phyloP scores from a whole-genome alignment of 2,888 invertebrate species.

The Caenorhabditis sinica region DNA sequence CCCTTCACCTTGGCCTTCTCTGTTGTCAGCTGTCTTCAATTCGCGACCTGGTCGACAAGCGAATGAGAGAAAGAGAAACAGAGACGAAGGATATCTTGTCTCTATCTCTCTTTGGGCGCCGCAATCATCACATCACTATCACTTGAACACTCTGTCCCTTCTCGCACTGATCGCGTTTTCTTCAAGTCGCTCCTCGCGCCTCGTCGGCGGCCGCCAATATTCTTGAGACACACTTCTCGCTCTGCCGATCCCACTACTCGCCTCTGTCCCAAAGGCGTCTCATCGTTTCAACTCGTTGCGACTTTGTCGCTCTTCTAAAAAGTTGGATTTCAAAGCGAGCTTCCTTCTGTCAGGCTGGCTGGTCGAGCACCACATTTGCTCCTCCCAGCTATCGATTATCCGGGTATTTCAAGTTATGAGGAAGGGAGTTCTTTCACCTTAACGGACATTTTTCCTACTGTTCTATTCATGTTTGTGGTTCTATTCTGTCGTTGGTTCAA shows the following conservation, averaged over 20 bases:
- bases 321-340: constrained; percentile 37
- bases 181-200: constrained; percentile 61
- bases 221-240: constrained; percentile 53
- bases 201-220: constrained; percentile 58
- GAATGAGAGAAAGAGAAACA: constrained; percentile 21
- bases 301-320: constrained; percentile 34
- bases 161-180: constrained; percentile 60
- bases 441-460: constrained; percentile 59
- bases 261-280: constrained; percentile 22
- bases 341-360: constrained; percentile 55
- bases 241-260: constrained; percentile 36
- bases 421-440: constrained; percentile 16
- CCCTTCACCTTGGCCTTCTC: constrained; percentile 39
- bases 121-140: constrained; percentile 61
- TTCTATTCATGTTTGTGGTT: constrained; percentile 63
- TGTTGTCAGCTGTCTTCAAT: constrained; percentile 61
- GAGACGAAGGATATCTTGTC: constrained; percentile 34
- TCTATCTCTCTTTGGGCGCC: constrained; percentile 40
- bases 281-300: constrained; percentile 46
- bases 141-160: constrained; percentile 60
- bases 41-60: constrained; percentile 43
- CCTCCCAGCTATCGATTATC: constrained; percentile 54
- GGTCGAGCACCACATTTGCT: constrained; percentile 39
- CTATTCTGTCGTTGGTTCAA: constrained; percentile 64
- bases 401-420: constrained; percentile 43